Base-by-base conservation (phyloP, 1,140 invertebrate species). In the Gonioctena quinquepunctata region DNA sequence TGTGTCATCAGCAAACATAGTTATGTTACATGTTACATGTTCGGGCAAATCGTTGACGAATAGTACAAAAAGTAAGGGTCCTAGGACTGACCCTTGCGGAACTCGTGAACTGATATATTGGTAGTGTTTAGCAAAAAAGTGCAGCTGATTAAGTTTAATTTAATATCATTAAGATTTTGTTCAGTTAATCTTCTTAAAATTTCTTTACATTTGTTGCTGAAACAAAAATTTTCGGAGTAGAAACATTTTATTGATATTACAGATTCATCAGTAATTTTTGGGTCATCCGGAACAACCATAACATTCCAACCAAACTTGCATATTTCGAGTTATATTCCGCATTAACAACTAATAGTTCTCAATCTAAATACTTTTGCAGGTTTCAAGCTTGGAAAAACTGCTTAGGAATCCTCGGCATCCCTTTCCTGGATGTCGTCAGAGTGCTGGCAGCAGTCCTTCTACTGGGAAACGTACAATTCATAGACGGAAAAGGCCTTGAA, bases 301-400 rank as follows among this genome's bases (percentile, higher is more conserved):
- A n/a, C n/a, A n/a, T n/a, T n/a, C n/a, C n/a, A n/a, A n/a, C n/a
- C n/a, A n/a, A n/a, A n/a, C n/a, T n/a, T n/a, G n/a, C n/a, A n/a
- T n/a, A n/a, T n/a, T n/a, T n/a, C n/a, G n/a, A n/a, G n/a, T n/a
- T n/a, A n/a, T n/a, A n/a, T n/a, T n/a, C n/a, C n/a, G n/a, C n/a
- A n/a, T n/a, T n/a, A n/a, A n/a, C n/a, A n/a, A n/a, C n/a, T n/a
- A n/a, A n/a, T n/a, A n/a, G n/a, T n/a, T n/a, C n/a, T n/a, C n/a
- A n/a, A n/a, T n/a, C n/a, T n/a, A n/a, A n/a, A n/a, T n/a, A n/a
- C 16, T 11, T 62, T 81, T 83, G 81, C 65, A 86, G 92, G 66
- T 95, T 96, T 83, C 91, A 92, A 82, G 91, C 93, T 0, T 97
- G 95, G 95, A 96, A 96, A 84, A 90, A 93, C 18, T 95, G 93